Evolutionary conservation across 2,888 invertebrate genomes (phyloP).

Genomic region (Agriopis leucophaearia): DNA sequence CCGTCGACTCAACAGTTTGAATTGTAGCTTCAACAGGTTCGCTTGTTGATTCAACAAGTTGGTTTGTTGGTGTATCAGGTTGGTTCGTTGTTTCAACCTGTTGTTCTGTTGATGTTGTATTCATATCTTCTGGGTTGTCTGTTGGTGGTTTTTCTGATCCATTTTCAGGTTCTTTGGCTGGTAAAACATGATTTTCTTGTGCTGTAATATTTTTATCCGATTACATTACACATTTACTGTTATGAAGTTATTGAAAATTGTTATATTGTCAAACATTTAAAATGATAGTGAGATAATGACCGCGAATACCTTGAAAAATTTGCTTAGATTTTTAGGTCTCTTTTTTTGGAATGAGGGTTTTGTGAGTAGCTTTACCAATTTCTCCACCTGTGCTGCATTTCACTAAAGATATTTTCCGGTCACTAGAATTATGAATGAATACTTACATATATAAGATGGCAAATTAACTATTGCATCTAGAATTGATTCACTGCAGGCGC

Average conservation of each 20-base stretch:
- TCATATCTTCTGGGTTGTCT: slow-evolving; percentile 17
- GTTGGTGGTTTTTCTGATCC: background rate
- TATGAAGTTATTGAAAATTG: no score
- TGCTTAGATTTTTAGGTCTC: no score
- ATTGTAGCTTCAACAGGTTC: slow-evolving; percentile 1
- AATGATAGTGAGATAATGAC: background rate
- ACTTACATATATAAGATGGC: slow-evolving; percentile 61
- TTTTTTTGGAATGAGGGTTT: no score
- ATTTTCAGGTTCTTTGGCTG: slow-evolving; percentile 3
- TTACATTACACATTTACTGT: background rate
- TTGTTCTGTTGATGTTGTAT: slow-evolving; percentile 4
- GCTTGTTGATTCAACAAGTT: slow-evolving; percentile 4
- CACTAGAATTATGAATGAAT: background rate
- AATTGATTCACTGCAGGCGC: slow-evolving; percentile 4
- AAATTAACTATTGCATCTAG: slow-evolving; percentile 47
- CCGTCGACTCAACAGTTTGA: slow-evolving; percentile 1
- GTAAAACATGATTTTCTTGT: slow-evolving; percentile 9
- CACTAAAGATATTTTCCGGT: no score
- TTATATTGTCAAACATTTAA: background rate
- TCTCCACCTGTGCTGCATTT: no score
- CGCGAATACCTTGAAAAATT: no score
- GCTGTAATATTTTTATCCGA: slow-evolving; percentile 18
- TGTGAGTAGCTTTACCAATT: no score
- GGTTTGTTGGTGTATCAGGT: background rate
- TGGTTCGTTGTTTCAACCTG: slow-evolving; percentile 6